Evolutionary conservation across 2,888 invertebrate genomes (phyloP), one percentile per base, ranked within the genome.

Genomic region (Cyaniris semiargus): DNA sequence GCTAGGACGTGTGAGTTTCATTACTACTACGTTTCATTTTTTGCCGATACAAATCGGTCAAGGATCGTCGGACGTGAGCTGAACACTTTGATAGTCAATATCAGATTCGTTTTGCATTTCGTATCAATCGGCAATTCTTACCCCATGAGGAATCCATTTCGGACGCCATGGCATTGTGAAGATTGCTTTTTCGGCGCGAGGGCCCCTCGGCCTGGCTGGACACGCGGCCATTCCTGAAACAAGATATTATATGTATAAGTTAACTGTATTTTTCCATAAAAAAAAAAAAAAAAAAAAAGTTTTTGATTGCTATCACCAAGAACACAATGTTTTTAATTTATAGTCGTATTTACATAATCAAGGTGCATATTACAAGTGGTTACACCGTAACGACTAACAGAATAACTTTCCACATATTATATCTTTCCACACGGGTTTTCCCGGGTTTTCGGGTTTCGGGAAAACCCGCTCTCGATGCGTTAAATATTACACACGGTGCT

Each of bases 101-200:
- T 66, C 27, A 6, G 27, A 66, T 66, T 15, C 66, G 27, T 6
- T 66, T 66, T 27, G 66, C 18, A 60, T 60, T 60, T 23, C 10
- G 60, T 27, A 66, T 27, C 27, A 21, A 23, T 15, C 27, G 66
- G 27, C 21, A n/a, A 60, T 60, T 27, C 77, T 76, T 86, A 93
- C 93, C 93, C 93, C 93, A 94, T 27, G 93, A 93, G 72, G 88
- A 83, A 82, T 94, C 93, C 87, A 92, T 90, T 81, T 94, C 93
- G 78, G 91, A 87, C 70, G 92, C 90, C 92, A 93, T 90, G 80
- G 95, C 92, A 86, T 96, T 95, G 85, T 96, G 95, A 77, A 96
- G 91, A 84, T 96, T 96, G 86, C 96, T 96, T 86, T 96, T 96
- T 81, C 96, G 95, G 83, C 96, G 94, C 78, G 95, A 95, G 23